Evolutionary conservation across 2,797 vertebrate genomes (phyloP), one percentile per base, ranked within the genome.

Genomic region (Nannoperca obscura): DNA sequence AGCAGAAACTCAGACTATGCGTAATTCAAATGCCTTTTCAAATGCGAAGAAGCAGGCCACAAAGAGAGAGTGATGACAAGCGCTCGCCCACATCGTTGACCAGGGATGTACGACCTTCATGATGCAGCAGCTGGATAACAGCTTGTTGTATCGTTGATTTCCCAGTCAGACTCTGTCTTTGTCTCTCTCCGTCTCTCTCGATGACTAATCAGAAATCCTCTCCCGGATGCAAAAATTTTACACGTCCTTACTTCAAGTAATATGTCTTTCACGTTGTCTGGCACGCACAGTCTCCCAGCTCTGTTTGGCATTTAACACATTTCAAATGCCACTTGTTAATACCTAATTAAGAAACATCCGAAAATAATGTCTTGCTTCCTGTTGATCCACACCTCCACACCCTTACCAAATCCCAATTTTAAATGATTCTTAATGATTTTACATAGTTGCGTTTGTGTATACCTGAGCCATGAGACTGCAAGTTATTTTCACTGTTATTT

Each of bases 151-250:
- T 74, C 11, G 20, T 7, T 60, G 66, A 24, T 38, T 38, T 38
- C n/a, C 49, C 59, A 32, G 49, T 38, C 12, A 69, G 17, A 59
- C 42, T 15, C 3, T 0, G 12, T 47, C 52, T 74, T 65, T 69
- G 57, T 75, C 64, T 57, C 40, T 34, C n/a, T 42, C 30, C 64
- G 57, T 75, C 64, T 57, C 40, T 34, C n/a, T 42, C 30, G 50
- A 44, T 90, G 89, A 91, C 71, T 80, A 72, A 91, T 83, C 32
- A 8, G 74, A 88, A 85, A 86, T 81, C 59, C 67, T 90, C 66
- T 70, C 7, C 44, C 71, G 14, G 65, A 81, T 80, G 55, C 13
- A 3, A 6, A 32, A 2, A 46, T 66, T 49, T 55, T 3, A 57
- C 34, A 54, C 12, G 9, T 52, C 20, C 38, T 22, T n/a, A 30